Conservation (phyloP, 2,888 invertebrate genomes). For the Rhopalosiphum nymphaeae region DNA sequence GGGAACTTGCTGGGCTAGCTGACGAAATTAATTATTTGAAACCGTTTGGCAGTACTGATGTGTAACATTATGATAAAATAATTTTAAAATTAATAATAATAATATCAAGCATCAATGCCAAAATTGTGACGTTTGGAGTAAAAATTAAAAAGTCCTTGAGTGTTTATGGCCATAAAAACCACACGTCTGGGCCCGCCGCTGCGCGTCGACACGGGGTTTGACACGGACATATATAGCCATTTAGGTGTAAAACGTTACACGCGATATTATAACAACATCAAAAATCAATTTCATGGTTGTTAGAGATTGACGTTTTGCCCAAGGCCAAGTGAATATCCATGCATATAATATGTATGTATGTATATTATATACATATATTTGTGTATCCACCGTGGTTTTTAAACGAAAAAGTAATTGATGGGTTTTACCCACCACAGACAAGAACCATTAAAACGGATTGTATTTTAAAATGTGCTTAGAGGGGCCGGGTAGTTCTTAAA, state of each 20-base stretch:
- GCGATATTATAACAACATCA: conserved; percentile 56
- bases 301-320: conserved; percentile 56
- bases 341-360: neutral
- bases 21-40: neutral
- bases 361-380: neutral
- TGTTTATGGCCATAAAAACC: neutral
- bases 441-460: conserved; percentile 59
- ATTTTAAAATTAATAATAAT: neutral
- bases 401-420: conserved; percentile 64
- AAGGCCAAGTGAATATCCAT: neutral
- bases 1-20: neutral
- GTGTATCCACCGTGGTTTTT: conserved; percentile 31
- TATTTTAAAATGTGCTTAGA: conserved; percentile 40
- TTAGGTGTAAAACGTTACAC: conserved; percentile 53
- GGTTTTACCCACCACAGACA: conserved; percentile 33
- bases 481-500: conserved; percentile 36
- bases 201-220: neutral
- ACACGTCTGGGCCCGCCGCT: neutral
- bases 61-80: neutral
- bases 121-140: neutral
- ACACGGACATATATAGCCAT: conserved; percentile 27
- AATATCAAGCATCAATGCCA: neutral
- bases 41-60: neutral
- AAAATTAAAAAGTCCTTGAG: conserved; percentile 32
- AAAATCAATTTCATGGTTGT: conserved; percentile 61